phyloP scores from a whole-genome alignment of 2,797 vertebrate species.

The Carcharodon carcharias region DNA sequence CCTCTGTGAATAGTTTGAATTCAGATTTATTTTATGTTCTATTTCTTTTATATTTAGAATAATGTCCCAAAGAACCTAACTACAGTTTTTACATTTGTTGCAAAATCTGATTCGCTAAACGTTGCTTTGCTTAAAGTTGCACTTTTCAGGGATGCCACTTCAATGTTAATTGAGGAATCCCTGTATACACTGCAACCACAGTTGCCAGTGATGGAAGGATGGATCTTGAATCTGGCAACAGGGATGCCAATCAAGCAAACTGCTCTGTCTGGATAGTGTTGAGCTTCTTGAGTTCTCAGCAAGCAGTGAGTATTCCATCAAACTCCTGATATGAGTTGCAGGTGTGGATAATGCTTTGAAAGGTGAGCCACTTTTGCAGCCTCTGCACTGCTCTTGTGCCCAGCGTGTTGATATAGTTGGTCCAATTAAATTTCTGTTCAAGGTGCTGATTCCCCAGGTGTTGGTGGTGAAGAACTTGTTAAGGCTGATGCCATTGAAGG shows the following conservation, averaged over 20 bases:
- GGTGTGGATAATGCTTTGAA: background rate
- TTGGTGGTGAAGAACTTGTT: background rate
- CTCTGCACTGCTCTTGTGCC: background rate
- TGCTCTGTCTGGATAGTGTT: too few relatives aligned
- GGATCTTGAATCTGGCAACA: too few relatives aligned
- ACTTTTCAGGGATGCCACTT: too few relatives aligned
- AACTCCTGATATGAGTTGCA: background rate
- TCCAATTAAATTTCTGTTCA: background rate
- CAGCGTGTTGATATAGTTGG: background rate
- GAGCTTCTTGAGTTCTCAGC: background rate
- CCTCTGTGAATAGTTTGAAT: too few relatives aligned
- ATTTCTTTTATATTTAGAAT: too few relatives aligned
- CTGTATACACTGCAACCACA: too few relatives aligned
- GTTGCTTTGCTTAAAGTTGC: too few relatives aligned
- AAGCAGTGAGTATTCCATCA: background rate
- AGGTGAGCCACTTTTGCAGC: background rate
- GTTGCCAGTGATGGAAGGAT: background rate
- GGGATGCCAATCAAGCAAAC: background rate
- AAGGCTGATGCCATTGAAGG: background rate
- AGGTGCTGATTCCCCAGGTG: background rate
- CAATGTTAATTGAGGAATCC: too few relatives aligned
- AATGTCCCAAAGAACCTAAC: too few relatives aligned
- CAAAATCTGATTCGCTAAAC: too few relatives aligned
- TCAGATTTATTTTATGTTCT: too few relatives aligned
- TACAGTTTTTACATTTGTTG: too few relatives aligned